phyloP scores from a whole-genome alignment of 2,113 vertebrate species.

The Vimba vimba region DNA sequence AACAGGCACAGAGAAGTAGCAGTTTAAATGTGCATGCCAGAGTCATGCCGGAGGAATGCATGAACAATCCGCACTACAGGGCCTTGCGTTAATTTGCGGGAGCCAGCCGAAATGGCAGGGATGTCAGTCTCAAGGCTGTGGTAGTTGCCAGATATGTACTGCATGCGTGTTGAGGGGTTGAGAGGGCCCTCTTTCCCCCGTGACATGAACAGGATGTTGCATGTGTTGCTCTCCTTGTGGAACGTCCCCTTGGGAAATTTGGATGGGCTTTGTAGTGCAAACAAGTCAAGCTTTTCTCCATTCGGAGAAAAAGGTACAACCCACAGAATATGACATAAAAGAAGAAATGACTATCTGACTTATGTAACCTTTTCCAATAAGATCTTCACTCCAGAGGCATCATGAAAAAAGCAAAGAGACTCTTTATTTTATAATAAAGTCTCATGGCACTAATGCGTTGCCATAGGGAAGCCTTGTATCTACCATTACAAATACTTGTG shows the following conservation, averaged over 20 bases:
- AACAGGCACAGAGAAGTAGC: neutral
- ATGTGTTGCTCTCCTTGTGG: conserved; percentile 43
- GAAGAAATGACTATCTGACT: neutral
- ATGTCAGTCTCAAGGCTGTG: conserved; percentile 26
- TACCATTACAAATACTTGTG: conserved; percentile 24
- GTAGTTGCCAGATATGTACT: conserved; percentile 1
- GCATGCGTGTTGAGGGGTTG: neutral
- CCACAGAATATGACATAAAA: neutral
- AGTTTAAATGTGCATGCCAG: conserved; percentile 38
- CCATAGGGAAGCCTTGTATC: conserved; percentile 23
- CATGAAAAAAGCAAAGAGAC: neutral
- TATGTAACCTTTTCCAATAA: neutral
- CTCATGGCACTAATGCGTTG: neutral
- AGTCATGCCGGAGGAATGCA: conserved; percentile 49
- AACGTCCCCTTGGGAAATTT: conserved; percentile 33
- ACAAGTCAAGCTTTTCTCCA: conserved; percentile 38
- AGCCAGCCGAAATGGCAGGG: conserved; percentile 4
- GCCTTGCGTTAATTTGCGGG: conserved; percentile 38
- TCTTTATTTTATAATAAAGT: conserved; percentile 22
- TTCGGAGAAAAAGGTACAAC: neutral
- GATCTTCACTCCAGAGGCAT: neutral
- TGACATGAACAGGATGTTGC: conserved; percentile 49
- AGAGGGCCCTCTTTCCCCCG: neutral
- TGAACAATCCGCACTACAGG: conserved; percentile 34
- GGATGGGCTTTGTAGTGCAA: conserved; percentile 31